These are phyloP conservation scores for Chaenocephalus aceratus DNA, from an alignment of 2,113 vertebrate species.

Conservation along the genomic window DNA sequence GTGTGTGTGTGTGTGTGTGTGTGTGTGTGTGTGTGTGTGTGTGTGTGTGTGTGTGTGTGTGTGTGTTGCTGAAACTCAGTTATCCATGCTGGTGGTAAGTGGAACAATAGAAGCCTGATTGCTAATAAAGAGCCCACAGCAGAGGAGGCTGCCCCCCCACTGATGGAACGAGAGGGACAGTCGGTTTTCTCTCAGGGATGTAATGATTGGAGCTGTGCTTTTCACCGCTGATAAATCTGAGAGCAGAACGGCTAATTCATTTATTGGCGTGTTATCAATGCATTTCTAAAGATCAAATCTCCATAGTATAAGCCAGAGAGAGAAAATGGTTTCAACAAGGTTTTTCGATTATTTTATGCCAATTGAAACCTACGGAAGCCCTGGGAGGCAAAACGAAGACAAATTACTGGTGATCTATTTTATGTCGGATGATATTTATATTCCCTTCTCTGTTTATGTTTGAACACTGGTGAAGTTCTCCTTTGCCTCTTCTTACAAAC, in stretches of 20 bases:
- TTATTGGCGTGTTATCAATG: constrained; percentile 15
- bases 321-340: background rate
- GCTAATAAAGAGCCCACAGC: constrained; percentile 26
- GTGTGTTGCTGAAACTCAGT: constrained; percentile 38
- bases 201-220: constrained; percentile 34
- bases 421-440: no score
- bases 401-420: no score
- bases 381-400: no score
- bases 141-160: constrained; percentile 2
- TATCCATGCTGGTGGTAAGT: constrained; percentile 37
- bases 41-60: background rate
- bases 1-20: background rate
- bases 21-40: constrained; percentile 7
- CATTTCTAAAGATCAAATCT: background rate
- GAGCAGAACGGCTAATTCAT: background rate
- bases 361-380: background rate
- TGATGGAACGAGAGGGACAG: background rate
- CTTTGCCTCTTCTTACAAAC: no score
- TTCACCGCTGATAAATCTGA: constrained; percentile 22
- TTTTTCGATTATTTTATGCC: background rate
- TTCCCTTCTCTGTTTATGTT: no score
- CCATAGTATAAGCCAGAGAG: background rate
- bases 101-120: constrained; percentile 26
- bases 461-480: no score
- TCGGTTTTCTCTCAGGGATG: constrained; percentile 30